Evolutionary conservation across 2,888 invertebrate genomes (phyloP).

Genomic region (Clistopyga incitator): DNA sequence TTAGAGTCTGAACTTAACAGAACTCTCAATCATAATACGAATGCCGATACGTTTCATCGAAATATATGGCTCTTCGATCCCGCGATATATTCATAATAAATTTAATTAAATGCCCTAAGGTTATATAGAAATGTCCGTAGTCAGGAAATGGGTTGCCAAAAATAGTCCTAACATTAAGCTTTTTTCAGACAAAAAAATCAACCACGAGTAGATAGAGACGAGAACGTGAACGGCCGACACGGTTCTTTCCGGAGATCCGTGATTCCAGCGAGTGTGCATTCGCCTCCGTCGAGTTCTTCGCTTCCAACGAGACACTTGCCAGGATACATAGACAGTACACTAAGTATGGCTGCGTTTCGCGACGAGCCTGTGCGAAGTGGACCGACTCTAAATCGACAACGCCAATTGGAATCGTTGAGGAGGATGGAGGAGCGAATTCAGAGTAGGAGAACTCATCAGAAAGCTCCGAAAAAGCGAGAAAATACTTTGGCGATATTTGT

Average conservation of each 20-base stretch:
- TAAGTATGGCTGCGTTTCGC: conserved; percentile 87
- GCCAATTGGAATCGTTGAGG: conserved; percentile 88
- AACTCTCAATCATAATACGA: too few species aligned
- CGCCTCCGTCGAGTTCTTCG: conserved; percentile 54
- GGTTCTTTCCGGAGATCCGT: conserved; percentile 83
- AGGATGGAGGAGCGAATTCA: conserved; percentile 88
- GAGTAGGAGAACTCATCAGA: conserved; percentile 80
- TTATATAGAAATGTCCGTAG: not conserved
- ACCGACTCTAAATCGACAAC: conserved; percentile 85
- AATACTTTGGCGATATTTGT: conserved; percentile 94
- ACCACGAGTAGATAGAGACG: conserved; percentile 88
- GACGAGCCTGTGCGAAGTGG: conserved; percentile 75
- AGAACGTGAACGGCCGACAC: conserved; percentile 90
- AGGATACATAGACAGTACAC: conserved; percentile 82
- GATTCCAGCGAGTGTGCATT: conserved; percentile 34
- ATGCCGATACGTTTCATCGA: too few species aligned
- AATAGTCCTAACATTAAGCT: not conserved
- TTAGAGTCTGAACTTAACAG: too few species aligned
- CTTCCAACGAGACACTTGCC: conserved; percentile 57
- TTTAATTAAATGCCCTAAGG: too few species aligned
- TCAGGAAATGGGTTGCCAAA: not conserved
- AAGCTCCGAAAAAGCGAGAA: conserved; percentile 86
- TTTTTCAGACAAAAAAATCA: conserved; percentile 84
- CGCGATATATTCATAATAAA: too few species aligned
- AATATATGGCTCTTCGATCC: too few species aligned